Evolutionary conservation across 2,888 invertebrate species (phyloP).

Genomic region (Hybos culiciformis): DNA sequence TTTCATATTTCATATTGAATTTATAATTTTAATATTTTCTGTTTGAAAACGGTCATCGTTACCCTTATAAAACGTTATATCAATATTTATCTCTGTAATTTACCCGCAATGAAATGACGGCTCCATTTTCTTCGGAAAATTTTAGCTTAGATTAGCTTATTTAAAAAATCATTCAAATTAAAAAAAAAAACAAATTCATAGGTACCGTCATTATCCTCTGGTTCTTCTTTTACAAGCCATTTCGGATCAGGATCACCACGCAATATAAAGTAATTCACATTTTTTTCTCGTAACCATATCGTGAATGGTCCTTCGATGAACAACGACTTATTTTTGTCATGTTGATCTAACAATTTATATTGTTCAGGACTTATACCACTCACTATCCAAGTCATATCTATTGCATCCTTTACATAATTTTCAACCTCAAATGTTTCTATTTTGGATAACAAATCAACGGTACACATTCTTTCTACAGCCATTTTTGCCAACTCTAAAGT

Average conservation of each 20-base stretch:
- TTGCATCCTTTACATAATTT: constrained; percentile 56
- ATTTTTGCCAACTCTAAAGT: constrained; percentile 63
- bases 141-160: no score
- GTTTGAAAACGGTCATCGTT: no score
- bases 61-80: no score
- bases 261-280: constrained; percentile 72
- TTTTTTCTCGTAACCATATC: constrained; percentile 61
- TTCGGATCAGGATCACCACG: constrained; percentile 50
- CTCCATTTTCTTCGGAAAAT: no score
- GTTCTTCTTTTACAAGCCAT: constrained; percentile 25
- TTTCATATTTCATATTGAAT: no score
- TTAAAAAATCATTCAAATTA: no score
- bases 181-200: no score
- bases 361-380: constrained; percentile 74
- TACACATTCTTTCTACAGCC: constrained; percentile 71
- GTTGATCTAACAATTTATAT: constrained; percentile 50
- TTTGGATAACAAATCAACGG: constrained; percentile 60
- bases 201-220: constrained; percentile 56
- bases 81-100: no score
- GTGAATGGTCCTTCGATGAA: constrained; percentile 75
- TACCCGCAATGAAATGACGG: no score
- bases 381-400: constrained; percentile 86
- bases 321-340: constrained; percentile 47
- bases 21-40: no score
- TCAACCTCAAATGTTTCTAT: constrained; percentile 50